Conservation (phyloP, 2,113 vertebrate species). For the Silurus asotus region DNA sequence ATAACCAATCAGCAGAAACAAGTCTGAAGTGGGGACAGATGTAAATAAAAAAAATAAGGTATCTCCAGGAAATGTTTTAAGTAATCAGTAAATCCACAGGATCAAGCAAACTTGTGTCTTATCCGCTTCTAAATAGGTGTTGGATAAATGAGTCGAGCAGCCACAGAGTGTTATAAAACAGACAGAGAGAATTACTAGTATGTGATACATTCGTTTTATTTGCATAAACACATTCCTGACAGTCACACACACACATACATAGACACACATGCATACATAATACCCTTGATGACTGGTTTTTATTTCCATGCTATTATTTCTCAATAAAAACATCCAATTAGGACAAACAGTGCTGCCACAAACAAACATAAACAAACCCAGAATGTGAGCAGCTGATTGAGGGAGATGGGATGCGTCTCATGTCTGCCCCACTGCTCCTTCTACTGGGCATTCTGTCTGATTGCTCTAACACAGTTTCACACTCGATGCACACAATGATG, state of each 20-base stretch:
- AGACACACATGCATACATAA: constrained; percentile 21
- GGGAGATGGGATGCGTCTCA: background rate
- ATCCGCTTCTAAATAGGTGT: background rate
- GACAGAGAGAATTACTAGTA: background rate
- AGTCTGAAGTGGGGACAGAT: background rate
- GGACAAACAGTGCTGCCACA: background rate
- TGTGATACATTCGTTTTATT: constrained; percentile 4
- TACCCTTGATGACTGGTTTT: constrained; percentile 8
- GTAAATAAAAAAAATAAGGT: background rate
- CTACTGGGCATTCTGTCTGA: constrained; percentile 17
- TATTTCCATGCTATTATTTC: constrained; percentile 24
- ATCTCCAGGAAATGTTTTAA: background rate
- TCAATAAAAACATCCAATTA: constrained; percentile 30
- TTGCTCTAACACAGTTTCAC: background rate
- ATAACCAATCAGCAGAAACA: background rate
- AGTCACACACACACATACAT: background rate
- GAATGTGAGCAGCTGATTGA: background rate
- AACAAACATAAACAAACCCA: constrained; percentile 10
- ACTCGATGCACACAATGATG: background rate
- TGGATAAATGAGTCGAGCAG: background rate
- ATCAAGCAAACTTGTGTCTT: background rate
- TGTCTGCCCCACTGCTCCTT: background rate
- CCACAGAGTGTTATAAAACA: background rate
- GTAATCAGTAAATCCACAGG: background rate
- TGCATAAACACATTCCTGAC: background rate